Evolutionary conservation across 2,797 vertebrate species (phyloP).

Genomic region (Rhinogobio ventralis): DNA sequence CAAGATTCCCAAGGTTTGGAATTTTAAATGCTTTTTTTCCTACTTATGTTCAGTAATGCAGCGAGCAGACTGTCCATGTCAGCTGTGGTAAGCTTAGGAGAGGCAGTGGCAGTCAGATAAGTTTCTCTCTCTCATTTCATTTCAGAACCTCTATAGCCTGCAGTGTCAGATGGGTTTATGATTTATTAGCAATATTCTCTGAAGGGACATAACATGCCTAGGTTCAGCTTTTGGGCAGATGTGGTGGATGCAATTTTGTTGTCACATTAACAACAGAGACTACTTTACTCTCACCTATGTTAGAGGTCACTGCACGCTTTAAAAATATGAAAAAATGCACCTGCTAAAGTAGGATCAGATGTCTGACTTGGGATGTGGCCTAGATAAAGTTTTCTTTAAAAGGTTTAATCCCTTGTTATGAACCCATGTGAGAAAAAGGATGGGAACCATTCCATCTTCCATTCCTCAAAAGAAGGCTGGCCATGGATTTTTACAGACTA

Average conservation of each 20-base stretch:
- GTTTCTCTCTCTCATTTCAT: constrained; percentile 36
- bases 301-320: neutral
- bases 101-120: constrained; percentile 38
- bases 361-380: constrained; percentile 29
- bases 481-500: neutral
- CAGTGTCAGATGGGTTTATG: constrained; percentile 47
- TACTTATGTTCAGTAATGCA: constrained; percentile 3
- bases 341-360: constrained; percentile 12
- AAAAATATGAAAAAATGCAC: neutral
- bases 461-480: neutral
- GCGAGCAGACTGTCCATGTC: constrained; percentile 33
- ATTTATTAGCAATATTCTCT: constrained; percentile 53
- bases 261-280: constrained; percentile 32
- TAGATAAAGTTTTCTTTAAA: constrained; percentile 14
- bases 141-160: constrained; percentile 32
- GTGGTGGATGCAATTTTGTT: constrained; percentile 49
- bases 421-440: neutral
- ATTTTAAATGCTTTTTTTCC: neutral
- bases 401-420: constrained; percentile 1
- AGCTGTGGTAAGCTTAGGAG: constrained; percentile 50
- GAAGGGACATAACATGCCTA: constrained; percentile 27
- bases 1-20: neutral
- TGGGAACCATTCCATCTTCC: neutral
- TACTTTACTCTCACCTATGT: neutral
- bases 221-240: constrained; percentile 52